Conservation (phyloP, 2,113 vertebrate species). For the Dipodomys ordii region DNA sequence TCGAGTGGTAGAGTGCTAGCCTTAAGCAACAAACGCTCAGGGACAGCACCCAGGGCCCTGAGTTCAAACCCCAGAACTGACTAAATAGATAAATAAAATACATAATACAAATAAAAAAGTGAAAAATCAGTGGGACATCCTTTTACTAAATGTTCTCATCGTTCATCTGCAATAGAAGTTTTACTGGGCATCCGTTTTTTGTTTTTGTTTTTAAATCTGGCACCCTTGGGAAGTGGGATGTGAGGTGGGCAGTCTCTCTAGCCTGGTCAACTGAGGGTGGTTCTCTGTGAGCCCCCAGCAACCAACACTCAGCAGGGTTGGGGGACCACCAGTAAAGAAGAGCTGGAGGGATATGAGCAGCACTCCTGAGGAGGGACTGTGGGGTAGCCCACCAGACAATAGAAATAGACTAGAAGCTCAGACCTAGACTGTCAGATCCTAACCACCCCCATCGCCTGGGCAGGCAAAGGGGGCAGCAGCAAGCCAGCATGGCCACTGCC, state of each 20-base stretch:
- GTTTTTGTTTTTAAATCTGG: background rate
- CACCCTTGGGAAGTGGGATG: background rate
- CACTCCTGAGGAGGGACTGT: background rate
- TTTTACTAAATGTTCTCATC: background rate
- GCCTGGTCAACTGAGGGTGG: background rate
- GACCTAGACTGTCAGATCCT: background rate
- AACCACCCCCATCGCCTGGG: background rate
- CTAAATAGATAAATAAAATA: no score
- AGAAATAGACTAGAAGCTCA: background rate
- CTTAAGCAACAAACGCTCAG: no score
- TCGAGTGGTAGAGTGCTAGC: no score
- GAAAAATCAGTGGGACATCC: background rate
- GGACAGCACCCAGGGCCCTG: no score
- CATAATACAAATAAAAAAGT: background rate
- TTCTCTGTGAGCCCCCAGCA: background rate
- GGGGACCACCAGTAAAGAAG: background rate
- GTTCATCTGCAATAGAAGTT: background rate
- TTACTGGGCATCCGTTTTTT: background rate
- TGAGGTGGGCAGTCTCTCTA: background rate
- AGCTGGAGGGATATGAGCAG: background rate
- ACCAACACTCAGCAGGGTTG: background rate
- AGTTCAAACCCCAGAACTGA: no score
- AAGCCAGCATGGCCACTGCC: background rate
- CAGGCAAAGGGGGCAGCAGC: no score
- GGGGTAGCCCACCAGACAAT: background rate